phyloP scores from a whole-genome alignment of 2,113 vertebrate genomes.

The Lycocorax pyrrhopterus region DNA sequence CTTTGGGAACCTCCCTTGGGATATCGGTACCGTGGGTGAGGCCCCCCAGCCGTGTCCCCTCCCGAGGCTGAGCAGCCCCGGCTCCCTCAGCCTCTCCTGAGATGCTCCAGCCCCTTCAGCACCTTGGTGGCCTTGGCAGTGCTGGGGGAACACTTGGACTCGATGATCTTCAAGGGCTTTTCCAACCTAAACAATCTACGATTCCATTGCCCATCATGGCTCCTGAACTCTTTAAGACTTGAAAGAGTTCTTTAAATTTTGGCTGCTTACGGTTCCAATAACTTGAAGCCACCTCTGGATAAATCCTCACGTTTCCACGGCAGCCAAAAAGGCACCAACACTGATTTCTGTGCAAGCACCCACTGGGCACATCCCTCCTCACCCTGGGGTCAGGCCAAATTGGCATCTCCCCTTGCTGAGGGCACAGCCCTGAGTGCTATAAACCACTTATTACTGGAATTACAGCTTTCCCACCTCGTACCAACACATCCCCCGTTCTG shows the following conservation, averaged over 20 bases:
- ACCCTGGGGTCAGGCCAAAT: neutral
- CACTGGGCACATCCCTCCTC: neutral
- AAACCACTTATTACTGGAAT: neutral
- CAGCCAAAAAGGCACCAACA: neutral
- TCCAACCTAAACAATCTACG: neutral
- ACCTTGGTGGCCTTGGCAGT: neutral
- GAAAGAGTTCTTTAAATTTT: neutral
- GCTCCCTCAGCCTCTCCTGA: neutral
- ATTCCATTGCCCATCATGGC: accelerated
- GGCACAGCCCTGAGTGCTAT: neutral
- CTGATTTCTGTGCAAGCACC: neutral
- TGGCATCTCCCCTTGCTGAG: neutral
- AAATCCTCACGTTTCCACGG: neutral
- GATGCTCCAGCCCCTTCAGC: neutral
- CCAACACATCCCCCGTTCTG: neutral
- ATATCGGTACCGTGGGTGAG: neutral
- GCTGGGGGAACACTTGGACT: neutral
- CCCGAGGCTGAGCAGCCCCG: neutral
- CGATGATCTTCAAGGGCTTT: accelerated
- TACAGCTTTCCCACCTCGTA: neutral
- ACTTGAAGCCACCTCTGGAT: neutral
- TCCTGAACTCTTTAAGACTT: neutral
- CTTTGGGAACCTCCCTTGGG: neutral
- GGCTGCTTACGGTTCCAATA: neutral
- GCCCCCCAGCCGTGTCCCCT: neutral